Evolutionary conservation across 2,797 vertebrate genomes (phyloP).

Genomic region (Pseudochirops corinnae): DNA sequence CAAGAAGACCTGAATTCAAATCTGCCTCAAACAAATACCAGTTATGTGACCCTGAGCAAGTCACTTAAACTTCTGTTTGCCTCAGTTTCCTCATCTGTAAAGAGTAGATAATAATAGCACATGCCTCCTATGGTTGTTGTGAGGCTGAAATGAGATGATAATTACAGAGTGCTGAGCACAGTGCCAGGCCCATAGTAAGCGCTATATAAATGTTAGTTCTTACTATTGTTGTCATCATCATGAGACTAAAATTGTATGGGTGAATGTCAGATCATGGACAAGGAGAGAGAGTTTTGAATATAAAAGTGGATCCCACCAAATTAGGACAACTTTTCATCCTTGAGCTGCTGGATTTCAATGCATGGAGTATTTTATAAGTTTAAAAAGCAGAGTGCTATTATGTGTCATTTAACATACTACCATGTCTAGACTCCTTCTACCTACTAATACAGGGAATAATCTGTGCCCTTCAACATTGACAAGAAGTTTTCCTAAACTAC

Average conservation of each 20-base stretch:
- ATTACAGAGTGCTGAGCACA: not conserved
- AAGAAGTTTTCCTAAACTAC: constrained; percentile 8
- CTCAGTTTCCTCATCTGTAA: not conserved
- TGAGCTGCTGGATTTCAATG: not conserved
- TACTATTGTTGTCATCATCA: too few relatives aligned
- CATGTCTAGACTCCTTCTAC: not conserved
- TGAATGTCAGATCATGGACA: too few relatives aligned
- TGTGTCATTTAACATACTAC: not conserved
- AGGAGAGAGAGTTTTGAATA: not conserved
- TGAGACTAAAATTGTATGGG: not conserved
- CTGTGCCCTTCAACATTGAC: not conserved
- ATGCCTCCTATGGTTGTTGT: not conserved
- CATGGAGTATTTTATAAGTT: not conserved
- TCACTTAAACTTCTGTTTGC: not conserved
- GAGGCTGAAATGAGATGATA: not conserved
- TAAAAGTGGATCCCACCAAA: not conserved
- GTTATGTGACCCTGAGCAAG: not conserved
- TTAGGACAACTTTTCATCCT: not conserved
- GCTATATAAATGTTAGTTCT: not conserved
- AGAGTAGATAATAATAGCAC: too few relatives aligned
- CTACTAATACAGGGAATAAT: not conserved
- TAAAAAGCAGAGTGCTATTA: not conserved
- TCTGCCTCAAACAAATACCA: not conserved
- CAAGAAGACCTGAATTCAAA: not conserved
- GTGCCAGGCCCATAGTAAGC: not conserved